Percentiles rank a stretch among this genome's conserved stretches.
Evolutionary conservation across 2,888 invertebrate genomes (phyloP).

Genomic region (Tetheella fluctuosa): DNA sequence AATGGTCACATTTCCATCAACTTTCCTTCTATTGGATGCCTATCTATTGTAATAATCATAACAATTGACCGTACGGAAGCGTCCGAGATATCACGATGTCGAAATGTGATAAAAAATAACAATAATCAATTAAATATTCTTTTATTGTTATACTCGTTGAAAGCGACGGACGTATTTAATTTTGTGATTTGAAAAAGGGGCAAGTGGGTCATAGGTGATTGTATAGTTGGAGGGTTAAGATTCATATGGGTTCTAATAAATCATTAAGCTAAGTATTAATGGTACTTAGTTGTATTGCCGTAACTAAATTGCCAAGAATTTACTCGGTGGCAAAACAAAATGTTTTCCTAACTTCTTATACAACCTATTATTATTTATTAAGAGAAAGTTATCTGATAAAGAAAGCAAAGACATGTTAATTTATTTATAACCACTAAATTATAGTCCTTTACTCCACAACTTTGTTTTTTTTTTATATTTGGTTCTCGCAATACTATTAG

Average conservation of each 20-base stretch:
- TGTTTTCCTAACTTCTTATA: no score
- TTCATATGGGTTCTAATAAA: not conserved
- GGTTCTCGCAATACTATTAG: no score
- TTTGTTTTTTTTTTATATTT: no score
- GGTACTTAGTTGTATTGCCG: not conserved
- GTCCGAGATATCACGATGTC: slow-evolving; percentile 18
- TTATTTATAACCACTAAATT: no score
- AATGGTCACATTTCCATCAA: slow-evolving; percentile 23
- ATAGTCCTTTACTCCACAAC: no score
- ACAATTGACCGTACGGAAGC: slow-evolving; percentile 36
- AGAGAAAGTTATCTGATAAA: no score
- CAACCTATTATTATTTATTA: no score
- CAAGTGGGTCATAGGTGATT: slow-evolving; percentile 11
- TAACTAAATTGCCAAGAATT: not conserved
- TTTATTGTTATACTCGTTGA: slow-evolving; percentile 12
- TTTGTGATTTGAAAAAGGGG: slow-evolving; percentile 15
- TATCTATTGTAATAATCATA: slow-evolving; percentile 33
- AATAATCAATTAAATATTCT: slow-evolving; percentile 18
- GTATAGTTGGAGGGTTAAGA: slow-evolving; percentile 9
- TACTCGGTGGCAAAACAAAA: not conserved
- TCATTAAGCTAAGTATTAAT: not conserved
- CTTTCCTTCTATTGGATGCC: slow-evolving; percentile 22
- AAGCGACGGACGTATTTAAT: slow-evolving; percentile 18
- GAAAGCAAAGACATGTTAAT: no score
- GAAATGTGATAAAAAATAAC: slow-evolving; percentile 13